phyloP scores from a whole-genome alignment of 2,888 invertebrate genomes.

The Cataglyphis altisquamis region DNA sequence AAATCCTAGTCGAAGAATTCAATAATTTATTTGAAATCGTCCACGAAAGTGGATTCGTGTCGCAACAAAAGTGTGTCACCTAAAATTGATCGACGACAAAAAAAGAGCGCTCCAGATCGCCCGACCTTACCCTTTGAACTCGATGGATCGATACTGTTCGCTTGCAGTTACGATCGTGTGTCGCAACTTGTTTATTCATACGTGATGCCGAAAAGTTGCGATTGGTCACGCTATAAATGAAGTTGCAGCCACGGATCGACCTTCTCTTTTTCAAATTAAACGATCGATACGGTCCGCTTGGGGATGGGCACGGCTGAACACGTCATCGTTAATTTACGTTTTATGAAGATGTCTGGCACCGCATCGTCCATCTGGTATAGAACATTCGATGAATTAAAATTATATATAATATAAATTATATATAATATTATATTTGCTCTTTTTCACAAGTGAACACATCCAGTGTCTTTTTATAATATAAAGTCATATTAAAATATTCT shows the following conservation, averaged over 20 bases:
- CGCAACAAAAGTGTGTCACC: slow-evolving; percentile 36
- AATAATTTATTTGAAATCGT: background rate
- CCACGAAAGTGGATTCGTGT: slow-evolving; percentile 7
- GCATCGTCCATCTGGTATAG: slow-evolving; percentile 50
- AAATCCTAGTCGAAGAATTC: background rate
- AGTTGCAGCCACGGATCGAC: slow-evolving; percentile 39
- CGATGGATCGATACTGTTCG: slow-evolving; percentile 11
- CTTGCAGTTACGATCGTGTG: slow-evolving; percentile 18
- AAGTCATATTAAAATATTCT: background rate
- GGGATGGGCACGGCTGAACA: slow-evolving; percentile 54
- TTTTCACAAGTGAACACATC: slow-evolving; percentile 43
- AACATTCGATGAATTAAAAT: slow-evolving; percentile 65
- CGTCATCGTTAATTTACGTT: slow-evolving; percentile 63
- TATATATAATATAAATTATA: too few relatives aligned
- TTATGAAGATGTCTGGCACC: slow-evolving; percentile 49
- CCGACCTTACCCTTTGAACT: slow-evolving; percentile 47
- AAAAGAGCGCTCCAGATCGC: slow-evolving; percentile 30
- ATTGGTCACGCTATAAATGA: slow-evolving; percentile 51
- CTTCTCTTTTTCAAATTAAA: slow-evolving; percentile 64
- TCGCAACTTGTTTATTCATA: slow-evolving; percentile 42
- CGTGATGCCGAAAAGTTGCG: slow-evolving; percentile 28
- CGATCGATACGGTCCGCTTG: slow-evolving; percentile 63
- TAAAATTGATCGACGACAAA: slow-evolving; percentile 31
- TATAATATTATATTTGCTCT: slow-evolving; percentile 20
- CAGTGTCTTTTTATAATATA: background rate